Evolutionary conservation across 2,113 vertebrate genomes (phyloP), one percentile per base, ranked within the genome.

Genomic region (Gobiocypris rarus): DNA sequence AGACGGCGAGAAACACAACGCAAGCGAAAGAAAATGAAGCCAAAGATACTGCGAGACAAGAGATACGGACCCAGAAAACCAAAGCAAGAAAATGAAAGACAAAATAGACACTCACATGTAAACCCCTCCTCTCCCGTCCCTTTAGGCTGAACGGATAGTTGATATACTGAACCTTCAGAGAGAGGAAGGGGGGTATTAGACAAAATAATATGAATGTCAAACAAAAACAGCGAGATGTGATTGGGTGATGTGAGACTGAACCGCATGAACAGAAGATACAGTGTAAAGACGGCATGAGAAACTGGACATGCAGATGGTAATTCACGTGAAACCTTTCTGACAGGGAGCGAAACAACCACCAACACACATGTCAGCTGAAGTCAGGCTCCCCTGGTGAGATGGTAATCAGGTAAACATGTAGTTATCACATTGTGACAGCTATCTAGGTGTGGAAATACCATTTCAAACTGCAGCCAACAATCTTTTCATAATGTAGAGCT

Each of bases 101-200:
- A 71, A 28, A 63, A 54, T 15, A 59, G 52, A 75, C 26, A 59
- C 65, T 50, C 65, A 45, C 63, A 70, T 70, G 45, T 69, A 34
- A 41, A 80, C n/a, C 48, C 56, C 58, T 83, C 26, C 41, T 50
- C 82, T 56, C 71, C 70, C 54, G 43, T 75, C 31, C 58, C 74
- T 97, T 96, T 97, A 93, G 96, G 94, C 92, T 97, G 96, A 91
- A 96, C 95, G 95, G 97, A 96, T 96, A 95, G 96, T 94, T 97
- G 97, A 95, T 96, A 97, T 95, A 98, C 96, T 95, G 97, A 97
- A 96, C 96, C 97, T 99, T 97, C 58, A 71, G n/a, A 50, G 75
- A 84, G 83, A 0, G n/a, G 52, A 59, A 63, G 6, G 45, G 48
- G 65, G 43, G 45, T 24, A 75, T 75, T 19, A 75, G 43, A 70